Evolutionary conservation across 2,797 vertebrate species (phyloP).

Genomic region (Muscicapa striata): DNA sequence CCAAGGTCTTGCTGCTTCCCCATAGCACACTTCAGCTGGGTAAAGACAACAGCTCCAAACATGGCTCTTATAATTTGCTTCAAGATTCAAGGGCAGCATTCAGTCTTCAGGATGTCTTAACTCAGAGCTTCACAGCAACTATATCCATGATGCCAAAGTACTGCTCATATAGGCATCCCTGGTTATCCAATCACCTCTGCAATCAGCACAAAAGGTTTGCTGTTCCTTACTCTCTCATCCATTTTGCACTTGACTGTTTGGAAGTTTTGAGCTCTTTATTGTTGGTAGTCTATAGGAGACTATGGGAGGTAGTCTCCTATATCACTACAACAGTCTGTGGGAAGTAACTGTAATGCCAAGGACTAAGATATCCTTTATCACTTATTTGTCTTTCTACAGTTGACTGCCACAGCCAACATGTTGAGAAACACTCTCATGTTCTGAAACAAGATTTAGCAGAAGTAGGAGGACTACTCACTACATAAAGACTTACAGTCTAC

Average conservation of each 20-base stretch:
- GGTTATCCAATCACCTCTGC: not conserved
- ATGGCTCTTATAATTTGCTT: not conserved
- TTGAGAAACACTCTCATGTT: not conserved
- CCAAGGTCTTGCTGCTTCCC: not conserved
- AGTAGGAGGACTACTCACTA: not conserved
- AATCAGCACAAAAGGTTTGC: not conserved
- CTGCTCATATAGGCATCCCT: not conserved
- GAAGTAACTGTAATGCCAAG: not conserved
- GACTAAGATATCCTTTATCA: not conserved
- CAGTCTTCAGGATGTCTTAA: not conserved
- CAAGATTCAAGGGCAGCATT: not conserved
- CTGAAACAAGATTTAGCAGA: not conserved
- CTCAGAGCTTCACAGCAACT: not conserved
- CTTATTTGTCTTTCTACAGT: not conserved
- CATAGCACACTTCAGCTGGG: not conserved
- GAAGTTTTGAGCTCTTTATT: not conserved
- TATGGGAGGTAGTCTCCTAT: not conserved
- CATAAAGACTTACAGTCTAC: not conserved
- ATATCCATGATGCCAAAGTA: not conserved
- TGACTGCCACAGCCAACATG: not conserved
- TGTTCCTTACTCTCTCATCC: not conserved
- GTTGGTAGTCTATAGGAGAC: not conserved
- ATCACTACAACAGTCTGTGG: not conserved
- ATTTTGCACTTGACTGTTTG: not conserved
- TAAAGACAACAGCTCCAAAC: not conserved